phyloP scores from a whole-genome alignment of 2,888 invertebrate genomes.

The Aphodius sticticus region DNA sequence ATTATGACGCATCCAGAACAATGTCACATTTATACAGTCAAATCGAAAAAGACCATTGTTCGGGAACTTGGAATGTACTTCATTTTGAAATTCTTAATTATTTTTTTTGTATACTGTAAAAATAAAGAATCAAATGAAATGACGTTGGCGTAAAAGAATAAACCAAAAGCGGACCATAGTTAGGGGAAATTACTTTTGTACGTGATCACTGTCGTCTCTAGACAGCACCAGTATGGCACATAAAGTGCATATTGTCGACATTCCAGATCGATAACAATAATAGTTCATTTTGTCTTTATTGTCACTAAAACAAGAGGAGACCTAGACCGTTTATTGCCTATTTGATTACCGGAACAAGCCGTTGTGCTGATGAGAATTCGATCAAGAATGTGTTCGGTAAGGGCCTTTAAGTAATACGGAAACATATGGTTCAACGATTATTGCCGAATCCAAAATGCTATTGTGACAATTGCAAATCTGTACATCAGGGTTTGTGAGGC shows the following conservation, averaged over 20 bases:
- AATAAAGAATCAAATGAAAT: no score
- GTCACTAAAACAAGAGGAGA: not conserved
- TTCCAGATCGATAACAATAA: not conserved
- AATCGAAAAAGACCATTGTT: no score
- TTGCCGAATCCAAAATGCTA: not conserved
- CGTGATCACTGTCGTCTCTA: no score
- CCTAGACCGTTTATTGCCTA: not conserved
- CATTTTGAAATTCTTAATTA: no score
- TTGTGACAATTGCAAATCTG: not conserved
- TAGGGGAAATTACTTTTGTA: no score
- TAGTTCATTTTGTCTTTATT: not conserved
- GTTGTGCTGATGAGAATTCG: not conserved
- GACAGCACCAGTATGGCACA: not conserved
- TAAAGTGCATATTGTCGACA: not conserved
- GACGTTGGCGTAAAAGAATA: no score
- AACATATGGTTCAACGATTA: not conserved
- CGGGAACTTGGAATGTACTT: no score
- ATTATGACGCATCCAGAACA: no score
- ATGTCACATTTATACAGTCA: no score
- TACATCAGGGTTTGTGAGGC: no score
- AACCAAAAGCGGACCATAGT: no score
- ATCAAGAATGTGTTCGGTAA: not conserved
- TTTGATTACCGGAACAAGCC: not conserved
- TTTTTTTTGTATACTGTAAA: no score
- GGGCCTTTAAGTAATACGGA: not conserved